These are phyloP conservation scores for Clepsis dumicolana DNA, from an alignment of 2,888 invertebrate species.

Conservation along the genomic window DNA sequence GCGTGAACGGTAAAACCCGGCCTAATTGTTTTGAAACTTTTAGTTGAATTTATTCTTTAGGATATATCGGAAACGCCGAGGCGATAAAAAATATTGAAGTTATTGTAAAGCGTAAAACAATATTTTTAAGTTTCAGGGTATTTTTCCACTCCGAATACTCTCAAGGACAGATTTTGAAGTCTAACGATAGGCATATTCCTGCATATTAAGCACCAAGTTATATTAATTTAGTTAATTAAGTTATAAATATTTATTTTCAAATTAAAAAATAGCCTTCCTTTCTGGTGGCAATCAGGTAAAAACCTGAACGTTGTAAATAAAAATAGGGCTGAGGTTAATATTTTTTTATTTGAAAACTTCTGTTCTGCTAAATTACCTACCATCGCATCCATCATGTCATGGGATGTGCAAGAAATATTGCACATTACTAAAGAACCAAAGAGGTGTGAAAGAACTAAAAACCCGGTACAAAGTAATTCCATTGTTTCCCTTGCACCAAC, in stretches of 20 bases:
- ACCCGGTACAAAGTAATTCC: constrained; percentile 34
- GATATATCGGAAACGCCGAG: not conserved
- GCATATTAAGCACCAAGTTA: too few species aligned
- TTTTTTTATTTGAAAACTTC: too few species aligned
- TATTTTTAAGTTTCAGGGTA: not conserved
- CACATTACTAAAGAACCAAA: constrained; percentile 1
- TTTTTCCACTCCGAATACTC: not conserved
- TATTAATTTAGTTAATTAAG: too few species aligned
- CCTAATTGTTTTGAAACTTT: not conserved
- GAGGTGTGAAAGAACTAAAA: constrained; percentile 7
- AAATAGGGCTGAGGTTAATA: too few species aligned
- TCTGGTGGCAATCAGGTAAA: too few species aligned
- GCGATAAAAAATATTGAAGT: not conserved
- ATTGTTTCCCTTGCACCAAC: constrained; percentile 51
- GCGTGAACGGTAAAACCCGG: too few species aligned
- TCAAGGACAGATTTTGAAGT: too few species aligned
- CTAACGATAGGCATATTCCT: too few species aligned
- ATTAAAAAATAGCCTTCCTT: too few species aligned
- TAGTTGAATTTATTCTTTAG: not conserved
- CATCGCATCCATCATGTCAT: not conserved
- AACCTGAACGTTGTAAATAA: too few species aligned
- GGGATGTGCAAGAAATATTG: constrained; percentile 16
- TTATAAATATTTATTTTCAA: too few species aligned
- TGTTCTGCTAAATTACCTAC: too few species aligned
- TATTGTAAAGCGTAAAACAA: not conserved